phyloP scores from a whole-genome alignment of 23 tunicate species.

The Trididemnum clinides region DNA sequence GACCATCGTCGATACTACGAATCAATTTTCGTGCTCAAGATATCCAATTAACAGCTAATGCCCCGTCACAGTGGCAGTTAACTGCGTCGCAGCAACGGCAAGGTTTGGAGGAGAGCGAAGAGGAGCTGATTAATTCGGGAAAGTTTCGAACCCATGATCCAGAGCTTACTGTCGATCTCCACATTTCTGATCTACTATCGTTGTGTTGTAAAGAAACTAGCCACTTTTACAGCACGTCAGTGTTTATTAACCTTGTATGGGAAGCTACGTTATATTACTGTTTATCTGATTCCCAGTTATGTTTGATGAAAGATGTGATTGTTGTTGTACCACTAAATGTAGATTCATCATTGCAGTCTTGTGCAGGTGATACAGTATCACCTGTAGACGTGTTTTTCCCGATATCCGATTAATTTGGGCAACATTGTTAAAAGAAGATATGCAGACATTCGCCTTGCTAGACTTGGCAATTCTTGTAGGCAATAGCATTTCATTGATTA shows the following conservation, averaged over 20 bases:
- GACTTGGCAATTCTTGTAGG: too few relatives aligned
- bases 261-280: slow-evolving; percentile 61
- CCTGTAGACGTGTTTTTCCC: too few relatives aligned
- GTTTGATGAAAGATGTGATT: slow-evolving; percentile 25
- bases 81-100: neutral
- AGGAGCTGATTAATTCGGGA: slow-evolving; percentile 2
- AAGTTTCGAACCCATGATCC: neutral
- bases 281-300: slow-evolving; percentile 20
- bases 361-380: neutral
- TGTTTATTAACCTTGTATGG: neutral
- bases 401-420: too few relatives aligned
- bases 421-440: too few relatives aligned
- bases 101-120: neutral
- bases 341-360: neutral
- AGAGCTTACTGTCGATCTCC: neutral
- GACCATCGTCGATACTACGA: neutral
- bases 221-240: neutral
- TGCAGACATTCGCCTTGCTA: too few relatives aligned
- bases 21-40: neutral
- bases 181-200: neutral
- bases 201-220: neutral
- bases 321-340: slow-evolving; percentile 1
- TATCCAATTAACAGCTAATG: slow-evolving; percentile 40
- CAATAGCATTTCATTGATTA: too few relatives aligned
- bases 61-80: slow-evolving; percentile 69